Percentiles rank a stretch among this genome's conserved stretches.
These are phyloP conservation scores for Tuta absoluta DNA, from an alignment of 2,888 invertebrate genomes.

Conservation along the genomic window DNA sequence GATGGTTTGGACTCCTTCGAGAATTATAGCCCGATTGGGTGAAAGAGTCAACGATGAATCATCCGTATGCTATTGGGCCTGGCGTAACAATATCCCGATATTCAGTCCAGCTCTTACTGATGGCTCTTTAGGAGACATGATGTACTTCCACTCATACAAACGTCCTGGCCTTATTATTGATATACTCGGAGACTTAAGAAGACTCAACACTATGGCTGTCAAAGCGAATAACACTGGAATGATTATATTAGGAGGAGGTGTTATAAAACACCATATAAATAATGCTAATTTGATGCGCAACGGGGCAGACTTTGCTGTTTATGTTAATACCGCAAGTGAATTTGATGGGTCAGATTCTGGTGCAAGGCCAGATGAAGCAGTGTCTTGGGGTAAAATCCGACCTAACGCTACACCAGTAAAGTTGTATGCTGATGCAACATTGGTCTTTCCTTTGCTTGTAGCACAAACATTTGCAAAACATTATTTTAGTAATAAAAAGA, in stretches of 20 bases:
- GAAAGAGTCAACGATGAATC: constrained; percentile 93
- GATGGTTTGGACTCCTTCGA: constrained; percentile 91
- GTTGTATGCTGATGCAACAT: constrained; percentile 95
- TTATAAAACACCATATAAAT: constrained; percentile 99
- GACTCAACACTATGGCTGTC: constrained; percentile 96
- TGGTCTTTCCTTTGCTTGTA: constrained; percentile 96
- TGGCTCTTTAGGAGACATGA: constrained; percentile 98
- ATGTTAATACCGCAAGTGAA: constrained; percentile 96
- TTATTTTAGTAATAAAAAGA: constrained; percentile 78
- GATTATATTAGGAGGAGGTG: constrained; percentile 97
- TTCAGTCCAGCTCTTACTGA: constrained; percentile 99
- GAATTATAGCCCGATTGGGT: constrained; percentile 86
- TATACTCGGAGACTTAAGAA: constrained; percentile 93
- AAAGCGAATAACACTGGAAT: constrained; percentile 96
- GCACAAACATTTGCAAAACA: constrained; percentile 96
- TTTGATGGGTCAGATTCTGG: constrained; percentile 99
- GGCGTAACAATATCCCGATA: constrained; percentile 97
- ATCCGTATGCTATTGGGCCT: constrained; percentile 98
- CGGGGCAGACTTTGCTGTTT: constrained; percentile 97
- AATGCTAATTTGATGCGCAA: constrained; percentile 99
- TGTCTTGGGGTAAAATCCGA: constrained; percentile 99
- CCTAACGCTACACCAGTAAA: constrained; percentile 94
- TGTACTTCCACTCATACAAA: constrained; percentile 98
- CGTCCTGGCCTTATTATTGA: constrained; percentile 96
- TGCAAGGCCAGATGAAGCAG: constrained; percentile 98